Conservation (phyloP, 2,888 invertebrate species). For the Agrenia bidenticulata region DNA sequence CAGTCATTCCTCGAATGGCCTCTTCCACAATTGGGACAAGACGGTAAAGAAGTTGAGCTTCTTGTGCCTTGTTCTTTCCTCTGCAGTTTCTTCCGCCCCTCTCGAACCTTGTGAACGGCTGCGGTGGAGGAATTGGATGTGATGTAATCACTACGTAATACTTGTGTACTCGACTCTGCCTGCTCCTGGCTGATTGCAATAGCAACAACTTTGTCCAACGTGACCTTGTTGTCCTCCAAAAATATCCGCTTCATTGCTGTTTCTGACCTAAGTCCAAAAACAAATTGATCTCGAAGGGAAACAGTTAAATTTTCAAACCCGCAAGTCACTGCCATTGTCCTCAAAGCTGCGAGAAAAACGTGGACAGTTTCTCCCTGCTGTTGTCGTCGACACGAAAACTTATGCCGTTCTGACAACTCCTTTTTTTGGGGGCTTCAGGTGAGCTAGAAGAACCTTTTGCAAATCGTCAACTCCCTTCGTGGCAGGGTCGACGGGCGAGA, state of each 20-base stretch:
- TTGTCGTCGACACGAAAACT: constrained; percentile 12
- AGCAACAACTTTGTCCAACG: background rate
- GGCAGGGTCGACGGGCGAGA: too few relatives aligned
- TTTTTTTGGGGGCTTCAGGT: constrained; percentile 4
- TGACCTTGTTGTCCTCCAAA: background rate
- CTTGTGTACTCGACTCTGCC: constrained; percentile 4
- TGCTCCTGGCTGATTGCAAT: constrained; percentile 1
- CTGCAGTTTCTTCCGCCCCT: too few relatives aligned
- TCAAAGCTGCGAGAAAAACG: background rate
- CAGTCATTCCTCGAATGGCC: too few relatives aligned
- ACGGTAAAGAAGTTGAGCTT: too few relatives aligned
- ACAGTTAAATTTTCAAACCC: background rate
- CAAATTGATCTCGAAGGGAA: background rate
- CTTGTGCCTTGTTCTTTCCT: too few relatives aligned
- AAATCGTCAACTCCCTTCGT: too few relatives aligned
- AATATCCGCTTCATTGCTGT: constrained; percentile 1
- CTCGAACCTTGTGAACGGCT: too few relatives aligned
- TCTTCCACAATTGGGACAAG: too few relatives aligned
- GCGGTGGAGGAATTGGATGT: too few relatives aligned
- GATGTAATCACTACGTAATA: too few relatives aligned
- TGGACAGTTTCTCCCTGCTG: constrained; percentile 4
- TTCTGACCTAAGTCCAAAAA: constrained; percentile 8
- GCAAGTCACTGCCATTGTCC: too few relatives aligned
- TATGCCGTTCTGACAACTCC: constrained; percentile 11
- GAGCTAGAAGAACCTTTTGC: too few relatives aligned